phyloP scores from a whole-genome alignment of 2,113 vertebrate species.

The Hemibagrus wyckioides region DNA sequence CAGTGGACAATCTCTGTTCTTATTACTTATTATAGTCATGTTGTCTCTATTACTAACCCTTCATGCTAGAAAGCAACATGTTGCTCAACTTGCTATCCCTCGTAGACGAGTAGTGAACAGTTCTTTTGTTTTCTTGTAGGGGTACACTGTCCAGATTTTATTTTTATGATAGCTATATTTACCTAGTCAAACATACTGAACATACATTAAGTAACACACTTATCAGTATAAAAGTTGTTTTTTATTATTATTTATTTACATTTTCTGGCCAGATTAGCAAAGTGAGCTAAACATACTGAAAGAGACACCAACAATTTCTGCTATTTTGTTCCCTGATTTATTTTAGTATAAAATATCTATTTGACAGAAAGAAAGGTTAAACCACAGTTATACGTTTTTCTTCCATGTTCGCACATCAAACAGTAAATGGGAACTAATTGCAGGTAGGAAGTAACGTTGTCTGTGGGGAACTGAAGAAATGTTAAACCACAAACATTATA shows the following conservation, averaged over 20 bases:
- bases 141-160: not conserved
- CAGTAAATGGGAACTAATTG: not conserved
- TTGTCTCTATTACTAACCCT: not conserved
- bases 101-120: not conserved
- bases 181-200: not conserved
- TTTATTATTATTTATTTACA: not conserved
- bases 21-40: too few relatives aligned
- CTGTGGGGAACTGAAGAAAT: slow-evolving; percentile 7
- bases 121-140: not conserved
- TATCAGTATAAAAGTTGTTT: not conserved
- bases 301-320: not conserved
- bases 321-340: not conserved
- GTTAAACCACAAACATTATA: not conserved
- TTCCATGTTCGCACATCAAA: not conserved
- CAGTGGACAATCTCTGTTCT: not conserved
- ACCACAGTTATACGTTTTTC: not conserved
- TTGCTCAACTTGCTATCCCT: not conserved
- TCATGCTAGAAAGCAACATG: not conserved
- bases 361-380: not conserved
- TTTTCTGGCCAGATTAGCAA: not conserved
- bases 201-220: not conserved
- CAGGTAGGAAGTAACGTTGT: slow-evolving; percentile 20
- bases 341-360: not conserved
- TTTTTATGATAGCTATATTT: not conserved
- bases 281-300: not conserved